Evolutionary conservation across 2,888 invertebrate species (phyloP), one percentile per base, ranked within the genome.

Genomic region (Polymixis lichenea): DNA sequence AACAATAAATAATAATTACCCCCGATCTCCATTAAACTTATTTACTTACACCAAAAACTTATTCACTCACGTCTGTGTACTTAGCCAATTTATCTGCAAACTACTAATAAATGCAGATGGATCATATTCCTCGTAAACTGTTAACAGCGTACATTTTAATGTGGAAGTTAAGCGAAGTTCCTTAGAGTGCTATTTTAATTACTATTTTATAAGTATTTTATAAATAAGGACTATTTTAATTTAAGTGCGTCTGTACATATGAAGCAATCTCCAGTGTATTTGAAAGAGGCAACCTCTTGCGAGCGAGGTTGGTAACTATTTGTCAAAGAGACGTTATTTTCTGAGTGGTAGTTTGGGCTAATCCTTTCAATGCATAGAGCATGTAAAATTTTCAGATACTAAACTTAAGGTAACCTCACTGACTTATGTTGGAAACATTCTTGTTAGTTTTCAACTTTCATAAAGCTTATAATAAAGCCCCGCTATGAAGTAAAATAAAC

Each of bases 321-420:
- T 90, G 89, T 91, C 91, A 91, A 92, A 92, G 89, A 75, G 84
- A 86, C 85, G 88, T 90, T 90, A 89, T 89, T 90, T 91, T 88
- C 82, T 83, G 80, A 70, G 80, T 74, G 15, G 60, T 53, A 62
- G 55, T 80, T 79, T 68, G 13, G n/a, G 15, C 43, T 82, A 61
- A 75, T 69, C 68, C 72, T 58, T 46, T 58, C 32, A 53, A 11
- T 72, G 58, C 5, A n/a, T 67, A 9, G 55, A 61, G 17, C 55
- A 68, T 38, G 25, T 28, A 55, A 25, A 60, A 60, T 69, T 65
- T 13, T 60, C 25, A 51, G 19, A 49, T 43, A 43, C 9, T 49
- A 43, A 43, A 51, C 5, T 38, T 15, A 28, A 66, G 17, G 7
- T 49, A n/a, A 28, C 15, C 49, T n/a, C n/a, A 25, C 13, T 38